These are phyloP conservation scores for Cheilosia impressa DNA, from an alignment of 2,888 invertebrate genomes.

Conservation along the genomic window DNA sequence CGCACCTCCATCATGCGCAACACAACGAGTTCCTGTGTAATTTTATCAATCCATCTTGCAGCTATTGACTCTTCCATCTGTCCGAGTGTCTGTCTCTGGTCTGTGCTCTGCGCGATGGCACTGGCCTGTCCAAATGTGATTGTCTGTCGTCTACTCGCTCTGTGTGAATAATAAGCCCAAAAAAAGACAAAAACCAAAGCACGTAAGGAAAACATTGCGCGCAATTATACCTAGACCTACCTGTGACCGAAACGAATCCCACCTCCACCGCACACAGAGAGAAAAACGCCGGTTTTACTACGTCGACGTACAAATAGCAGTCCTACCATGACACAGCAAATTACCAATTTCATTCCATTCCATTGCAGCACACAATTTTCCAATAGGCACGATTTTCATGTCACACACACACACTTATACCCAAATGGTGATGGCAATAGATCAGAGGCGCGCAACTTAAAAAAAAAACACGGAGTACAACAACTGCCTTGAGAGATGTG, in stretches of 20 bases:
- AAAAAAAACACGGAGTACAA: slow-evolving; percentile 31
- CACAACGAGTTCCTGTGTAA: slow-evolving; percentile 64
- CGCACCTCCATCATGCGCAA: slow-evolving; percentile 28
- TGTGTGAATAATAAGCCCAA: slow-evolving; percentile 13
- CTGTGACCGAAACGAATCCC: slow-evolving; percentile 64
- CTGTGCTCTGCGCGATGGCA: slow-evolving; percentile 3
- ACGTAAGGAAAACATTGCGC: slow-evolving; percentile 66
- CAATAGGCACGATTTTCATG: slow-evolving; percentile 74
- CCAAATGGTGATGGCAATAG: slow-evolving; percentile 61
- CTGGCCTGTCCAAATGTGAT: slow-evolving; percentile 60
- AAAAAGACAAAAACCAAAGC: slow-evolving; percentile 17
- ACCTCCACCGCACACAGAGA: slow-evolving; percentile 36
- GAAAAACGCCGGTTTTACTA: slow-evolving; percentile 52
- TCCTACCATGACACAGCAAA: slow-evolving; percentile 73
- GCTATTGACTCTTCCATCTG: slow-evolving; percentile 62
- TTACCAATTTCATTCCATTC: slow-evolving; percentile 63
- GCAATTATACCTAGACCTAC: slow-evolving; percentile 69
- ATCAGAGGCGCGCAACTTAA: slow-evolving; percentile 54
- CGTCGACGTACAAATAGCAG: slow-evolving; percentile 62
- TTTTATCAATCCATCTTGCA: slow-evolving; percentile 68
- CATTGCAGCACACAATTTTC: slow-evolving; percentile 64
- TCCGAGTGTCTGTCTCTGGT: slow-evolving; percentile 55
- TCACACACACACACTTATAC: slow-evolving; percentile 48
- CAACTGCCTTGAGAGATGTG: slow-evolving; percentile 66
- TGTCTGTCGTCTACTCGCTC: slow-evolving; percentile 22